These are phyloP conservation scores for Centropus unirufus DNA, from an alignment of 2,113 vertebrate genomes.

Conservation along the genomic window DNA sequence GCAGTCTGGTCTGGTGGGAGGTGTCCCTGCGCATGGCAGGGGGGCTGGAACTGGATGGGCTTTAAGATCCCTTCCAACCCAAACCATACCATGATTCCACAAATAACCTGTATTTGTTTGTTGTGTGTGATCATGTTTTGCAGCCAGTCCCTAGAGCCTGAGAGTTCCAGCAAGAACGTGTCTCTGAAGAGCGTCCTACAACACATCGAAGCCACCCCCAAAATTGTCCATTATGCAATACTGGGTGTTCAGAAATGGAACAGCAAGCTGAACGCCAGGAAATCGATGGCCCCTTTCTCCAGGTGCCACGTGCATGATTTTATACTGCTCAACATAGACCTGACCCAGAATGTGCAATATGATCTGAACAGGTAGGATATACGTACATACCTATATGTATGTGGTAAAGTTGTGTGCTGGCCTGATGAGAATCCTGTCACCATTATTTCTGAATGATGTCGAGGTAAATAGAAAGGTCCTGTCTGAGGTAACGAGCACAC, in stretches of 20 bases:
- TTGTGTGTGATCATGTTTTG: slow-evolving; percentile 7
- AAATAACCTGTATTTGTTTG: neutral
- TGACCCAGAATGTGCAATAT: slow-evolving; percentile 97
- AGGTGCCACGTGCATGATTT: slow-evolving; percentile 93
- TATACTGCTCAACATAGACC: slow-evolving; percentile 93
- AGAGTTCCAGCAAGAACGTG: slow-evolving; percentile 80
- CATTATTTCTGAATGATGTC: neutral
- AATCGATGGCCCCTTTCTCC: slow-evolving; percentile 80
- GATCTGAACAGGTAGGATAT: slow-evolving; percentile 91
- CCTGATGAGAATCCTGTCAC: neutral
- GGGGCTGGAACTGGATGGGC: too few species aligned
- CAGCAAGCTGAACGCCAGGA: slow-evolving; percentile 78
- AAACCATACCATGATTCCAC: too few species aligned
- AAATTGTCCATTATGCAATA: slow-evolving; percentile 91
- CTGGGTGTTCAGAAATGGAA: slow-evolving; percentile 93
- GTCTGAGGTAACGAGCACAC: neutral
- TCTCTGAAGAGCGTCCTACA: slow-evolving; percentile 91
- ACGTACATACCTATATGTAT: neutral
- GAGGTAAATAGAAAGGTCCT: neutral
- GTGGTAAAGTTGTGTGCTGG: neutral
- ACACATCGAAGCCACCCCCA: slow-evolving; percentile 94
- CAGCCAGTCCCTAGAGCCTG: slow-evolving; percentile 80
- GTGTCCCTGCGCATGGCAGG: too few species aligned
- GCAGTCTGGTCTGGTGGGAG: too few species aligned
- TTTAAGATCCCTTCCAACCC: too few species aligned